A percentile compares a stretch with the other conserved stretches of the same genome.
Evolutionary conservation across 2,113 vertebrate species (phyloP).

Genomic region (Sorex fumeus): DNA sequence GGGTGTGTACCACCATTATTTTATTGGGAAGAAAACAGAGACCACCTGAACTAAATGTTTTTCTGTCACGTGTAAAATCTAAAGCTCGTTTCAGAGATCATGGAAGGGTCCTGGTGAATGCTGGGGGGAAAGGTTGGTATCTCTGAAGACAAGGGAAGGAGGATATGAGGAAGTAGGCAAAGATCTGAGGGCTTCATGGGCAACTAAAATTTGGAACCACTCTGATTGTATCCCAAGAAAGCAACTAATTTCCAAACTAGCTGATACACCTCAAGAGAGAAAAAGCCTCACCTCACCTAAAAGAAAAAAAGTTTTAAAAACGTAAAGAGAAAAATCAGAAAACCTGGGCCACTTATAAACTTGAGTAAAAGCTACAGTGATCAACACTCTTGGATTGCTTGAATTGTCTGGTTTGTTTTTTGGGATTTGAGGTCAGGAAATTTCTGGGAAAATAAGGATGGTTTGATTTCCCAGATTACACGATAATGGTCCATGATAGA

Average conservation of each 20-base stretch:
- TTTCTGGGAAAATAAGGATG: neutral
- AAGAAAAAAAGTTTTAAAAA: too few species aligned
- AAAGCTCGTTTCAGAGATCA: neutral
- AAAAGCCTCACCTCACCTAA: neutral
- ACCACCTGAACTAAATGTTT: neutral
- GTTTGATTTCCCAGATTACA: neutral
- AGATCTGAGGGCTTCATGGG: neutral
- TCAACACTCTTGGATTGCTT: too few species aligned
- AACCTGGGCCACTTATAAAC: neutral
- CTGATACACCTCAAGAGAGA: neutral
- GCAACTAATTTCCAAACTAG: neutral
- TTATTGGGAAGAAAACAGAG: slow-evolving; percentile 17
- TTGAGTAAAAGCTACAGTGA: neutral
- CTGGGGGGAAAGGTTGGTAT: neutral
- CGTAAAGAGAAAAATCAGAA: neutral
- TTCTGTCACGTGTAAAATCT: neutral
- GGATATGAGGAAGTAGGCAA: neutral
- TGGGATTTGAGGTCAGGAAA: neutral
- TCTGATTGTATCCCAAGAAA: neutral
- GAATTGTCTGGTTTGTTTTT: neutral
- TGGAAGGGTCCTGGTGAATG: neutral
- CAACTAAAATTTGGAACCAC: neutral
- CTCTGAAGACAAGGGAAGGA: neutral
- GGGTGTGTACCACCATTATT: neutral
- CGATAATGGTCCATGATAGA: neutral